Evolutionary conservation across 2,888 invertebrate genomes (phyloP).

Genomic region (Atethmia centrago): DNA sequence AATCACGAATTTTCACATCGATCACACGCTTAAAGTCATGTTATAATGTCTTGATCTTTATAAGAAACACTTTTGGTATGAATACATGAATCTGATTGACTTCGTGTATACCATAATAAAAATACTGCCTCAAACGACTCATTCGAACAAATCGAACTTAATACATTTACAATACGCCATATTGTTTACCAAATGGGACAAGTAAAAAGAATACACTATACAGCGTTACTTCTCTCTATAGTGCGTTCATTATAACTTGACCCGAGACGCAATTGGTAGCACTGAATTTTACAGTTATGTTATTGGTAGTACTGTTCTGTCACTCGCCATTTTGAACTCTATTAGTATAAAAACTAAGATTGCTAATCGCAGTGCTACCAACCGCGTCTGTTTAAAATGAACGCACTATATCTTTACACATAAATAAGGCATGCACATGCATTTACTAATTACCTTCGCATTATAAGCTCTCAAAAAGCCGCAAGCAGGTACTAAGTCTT

Average conservation of each 20-base stretch:
- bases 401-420: slow-evolving; percentile 7
- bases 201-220: slow-evolving; percentile 1
- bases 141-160: background rate
- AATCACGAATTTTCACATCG: background rate
- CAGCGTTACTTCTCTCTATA: slow-evolving; percentile 13
- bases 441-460: slow-evolving; percentile 85
- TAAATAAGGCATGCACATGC: slow-evolving; percentile 73
- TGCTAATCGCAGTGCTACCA: too few species aligned
- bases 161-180: too few species aligned
- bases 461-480: slow-evolving; percentile 87
- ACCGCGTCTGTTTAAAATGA: too few species aligned
- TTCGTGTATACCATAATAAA: background rate
- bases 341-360: too few species aligned
- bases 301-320: too few species aligned
- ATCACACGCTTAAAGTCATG: background rate
- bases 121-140: background rate
- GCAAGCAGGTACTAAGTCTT: slow-evolving; percentile 85
- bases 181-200: slow-evolving; percentile 22
- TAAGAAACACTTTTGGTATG: background rate
- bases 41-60: background rate
- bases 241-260: too few species aligned
- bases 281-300: too few species aligned
- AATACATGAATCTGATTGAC: too few species aligned
- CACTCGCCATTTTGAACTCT: too few species aligned
- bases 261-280: too few species aligned